Conservation (phyloP, 1,140 invertebrate species). For the Heliconius himera region DNA sequence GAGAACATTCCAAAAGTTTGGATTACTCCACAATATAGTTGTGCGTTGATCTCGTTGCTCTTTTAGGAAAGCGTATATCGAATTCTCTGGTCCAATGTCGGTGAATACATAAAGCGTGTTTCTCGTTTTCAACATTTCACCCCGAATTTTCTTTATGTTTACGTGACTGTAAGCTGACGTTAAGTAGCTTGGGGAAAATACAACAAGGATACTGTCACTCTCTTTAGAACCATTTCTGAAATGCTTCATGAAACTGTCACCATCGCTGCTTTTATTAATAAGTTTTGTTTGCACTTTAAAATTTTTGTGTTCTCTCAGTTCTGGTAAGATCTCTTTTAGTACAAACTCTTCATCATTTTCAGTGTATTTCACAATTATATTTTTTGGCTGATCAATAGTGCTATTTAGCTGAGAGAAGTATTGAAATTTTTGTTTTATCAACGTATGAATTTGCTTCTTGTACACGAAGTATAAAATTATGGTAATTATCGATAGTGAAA, state of each 20-base stretch:
- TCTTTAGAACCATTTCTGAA: constrained; percentile 47
- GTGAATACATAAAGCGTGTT: constrained; percentile 70
- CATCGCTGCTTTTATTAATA: constrained; percentile 43
- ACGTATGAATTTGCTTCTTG: constrained; percentile 51
- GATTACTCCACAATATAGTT: constrained; percentile 63
- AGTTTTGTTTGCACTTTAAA: constrained; percentile 52
- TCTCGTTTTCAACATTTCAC: constrained; percentile 69
- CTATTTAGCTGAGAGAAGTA: constrained; percentile 32
- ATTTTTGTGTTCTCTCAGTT: constrained; percentile 51
- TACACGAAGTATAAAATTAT: constrained; percentile 54
- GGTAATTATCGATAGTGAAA: constrained; percentile 45
- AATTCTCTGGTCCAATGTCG: constrained; percentile 70
- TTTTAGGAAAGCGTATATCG: constrained; percentile 70
- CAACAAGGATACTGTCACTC: constrained; percentile 51
- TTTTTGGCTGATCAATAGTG: constrained; percentile 37
- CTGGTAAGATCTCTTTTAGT: constrained; percentile 60
- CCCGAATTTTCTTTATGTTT: constrained; percentile 73
- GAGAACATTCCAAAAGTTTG: constrained; percentile 66
- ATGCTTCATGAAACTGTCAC: constrained; percentile 43
- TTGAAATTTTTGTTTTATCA: constrained; percentile 52
- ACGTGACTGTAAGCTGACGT: constrained; percentile 65
- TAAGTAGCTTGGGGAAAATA: constrained; percentile 74
- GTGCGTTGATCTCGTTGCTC: constrained; percentile 61
- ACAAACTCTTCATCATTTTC: constrained; percentile 70
- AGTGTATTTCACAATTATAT: constrained; percentile 55